Conservation (phyloP, 2,888 invertebrate species). For the Neocrepidodera transversa region DNA sequence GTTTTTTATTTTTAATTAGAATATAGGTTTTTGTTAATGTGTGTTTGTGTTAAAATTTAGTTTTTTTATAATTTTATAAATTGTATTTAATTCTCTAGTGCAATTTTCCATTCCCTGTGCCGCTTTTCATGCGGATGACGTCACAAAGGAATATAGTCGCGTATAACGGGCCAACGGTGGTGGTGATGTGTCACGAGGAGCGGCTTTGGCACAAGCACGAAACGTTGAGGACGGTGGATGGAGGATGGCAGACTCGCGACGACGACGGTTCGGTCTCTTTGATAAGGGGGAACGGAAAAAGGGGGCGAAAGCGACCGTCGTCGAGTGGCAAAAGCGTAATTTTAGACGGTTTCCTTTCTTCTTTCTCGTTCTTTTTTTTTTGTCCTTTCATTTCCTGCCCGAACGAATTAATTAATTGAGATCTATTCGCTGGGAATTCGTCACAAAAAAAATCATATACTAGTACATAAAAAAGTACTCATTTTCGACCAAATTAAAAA, state of each 20-base stretch:
- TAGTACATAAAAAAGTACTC: too few relatives aligned
- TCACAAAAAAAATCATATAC: not conserved
- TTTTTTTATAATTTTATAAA: too few relatives aligned
- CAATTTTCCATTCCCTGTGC: slow-evolving; percentile 8
- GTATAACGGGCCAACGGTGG: slow-evolving; percentile 32
- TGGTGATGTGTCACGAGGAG: slow-evolving; percentile 49
- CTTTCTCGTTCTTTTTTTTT: not conserved
- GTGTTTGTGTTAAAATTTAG: too few relatives aligned
- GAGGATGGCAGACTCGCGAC: too few relatives aligned
- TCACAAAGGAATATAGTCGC: slow-evolving; percentile 47
- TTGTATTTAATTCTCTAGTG: too few relatives aligned
- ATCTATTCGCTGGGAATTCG: slow-evolving; percentile 11
- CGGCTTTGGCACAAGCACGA: slow-evolving; percentile 36
- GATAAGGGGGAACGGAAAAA: slow-evolving; percentile 2
- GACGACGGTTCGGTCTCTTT: slow-evolving; percentile 21
- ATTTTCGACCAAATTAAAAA: too few relatives aligned
- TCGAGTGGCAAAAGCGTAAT: slow-evolving; percentile 21
- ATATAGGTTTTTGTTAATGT: too few relatives aligned
- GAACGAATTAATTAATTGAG: slow-evolving; percentile 15
- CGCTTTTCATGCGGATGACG: slow-evolving; percentile 48
- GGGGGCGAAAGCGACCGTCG: slow-evolving; percentile 13
- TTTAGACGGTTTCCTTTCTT: slow-evolving; percentile 20
- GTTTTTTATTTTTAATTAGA: too few relatives aligned
- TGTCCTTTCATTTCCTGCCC: slow-evolving; percentile 11
- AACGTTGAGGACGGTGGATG: too few relatives aligned